A percentile compares a stretch with the other conserved stretches of the same genome.
phyloP scores from a whole-genome alignment of 2,888 invertebrate species.

The Cheilosia soror region DNA sequence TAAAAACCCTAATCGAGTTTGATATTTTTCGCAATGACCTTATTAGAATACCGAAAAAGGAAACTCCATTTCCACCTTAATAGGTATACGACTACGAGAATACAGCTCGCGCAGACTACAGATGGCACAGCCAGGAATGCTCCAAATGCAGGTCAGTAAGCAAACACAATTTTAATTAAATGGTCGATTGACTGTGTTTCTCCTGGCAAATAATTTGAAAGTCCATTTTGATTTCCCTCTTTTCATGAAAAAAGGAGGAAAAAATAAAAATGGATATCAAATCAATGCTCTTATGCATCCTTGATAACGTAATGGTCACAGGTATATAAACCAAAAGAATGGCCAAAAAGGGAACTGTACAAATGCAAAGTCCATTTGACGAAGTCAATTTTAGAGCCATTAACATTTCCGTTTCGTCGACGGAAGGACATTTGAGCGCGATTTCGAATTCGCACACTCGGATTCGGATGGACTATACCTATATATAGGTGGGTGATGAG shows the following conservation, averaged over 20 bases:
- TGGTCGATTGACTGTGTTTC: slow-evolving; percentile 70
- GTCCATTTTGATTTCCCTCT: slow-evolving; percentile 40
- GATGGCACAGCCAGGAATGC: slow-evolving; percentile 31
- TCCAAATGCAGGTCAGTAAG: slow-evolving; percentile 70
- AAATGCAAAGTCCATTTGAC: slow-evolving; percentile 61
- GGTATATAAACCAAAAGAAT: slow-evolving; percentile 6
- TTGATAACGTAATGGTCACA: slow-evolving; percentile 31
- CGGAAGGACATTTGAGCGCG: slow-evolving; percentile 31
- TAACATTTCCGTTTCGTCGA: slow-evolving; percentile 46
- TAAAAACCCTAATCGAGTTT: not conserved
- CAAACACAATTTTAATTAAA: slow-evolving; percentile 75
- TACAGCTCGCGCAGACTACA: slow-evolving; percentile 31
- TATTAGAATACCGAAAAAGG: slow-evolving; percentile 50
- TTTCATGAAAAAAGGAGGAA: not conserved
- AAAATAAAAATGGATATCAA: slow-evolving; percentile 6
- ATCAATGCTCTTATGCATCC: slow-evolving; percentile 31
- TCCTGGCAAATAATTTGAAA: slow-evolving; percentile 23
- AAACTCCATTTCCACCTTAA: slow-evolving; percentile 60
- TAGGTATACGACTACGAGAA: slow-evolving; percentile 33
- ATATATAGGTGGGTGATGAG: not conserved
- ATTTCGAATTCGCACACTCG: slow-evolving; percentile 19
- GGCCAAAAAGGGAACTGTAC: slow-evolving; percentile 26
- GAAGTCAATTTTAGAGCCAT: slow-evolving; percentile 62
- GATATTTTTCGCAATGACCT: slow-evolving; percentile 35
- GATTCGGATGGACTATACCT: not conserved